Percentiles rank a stretch among this genome's conserved stretches.
phyloP scores from a whole-genome alignment of 2,888 invertebrate species.

The Papilio protenor region DNA sequence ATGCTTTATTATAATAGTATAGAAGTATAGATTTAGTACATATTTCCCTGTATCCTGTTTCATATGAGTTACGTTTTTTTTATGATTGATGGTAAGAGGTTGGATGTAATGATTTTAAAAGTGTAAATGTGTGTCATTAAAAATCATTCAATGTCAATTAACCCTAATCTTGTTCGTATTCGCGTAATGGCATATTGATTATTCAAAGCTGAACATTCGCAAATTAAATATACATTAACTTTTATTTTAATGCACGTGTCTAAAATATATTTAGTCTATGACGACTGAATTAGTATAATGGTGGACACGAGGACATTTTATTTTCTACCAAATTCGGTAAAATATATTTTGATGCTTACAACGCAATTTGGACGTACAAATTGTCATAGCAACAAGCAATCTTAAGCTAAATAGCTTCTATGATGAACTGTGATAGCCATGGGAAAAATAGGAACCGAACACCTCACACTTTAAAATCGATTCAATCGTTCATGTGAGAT shows the following conservation, averaged over 20 bases:
- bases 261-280: neutral
- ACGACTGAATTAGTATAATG: neutral
- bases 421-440: too few species aligned
- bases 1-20: too few species aligned
- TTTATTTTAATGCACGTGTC: conserved; percentile 11
- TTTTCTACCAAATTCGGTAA: neutral
- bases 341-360: neutral
- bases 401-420: too few species aligned
- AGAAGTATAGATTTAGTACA: too few species aligned
- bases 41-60: neutral
- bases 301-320: neutral
- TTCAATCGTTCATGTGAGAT: too few species aligned
- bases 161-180: conserved; percentile 7
- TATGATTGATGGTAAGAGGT: neutral
- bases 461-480: too few species aligned
- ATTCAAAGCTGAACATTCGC: neutral
- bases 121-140: neutral
- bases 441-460: conserved; percentile 43
- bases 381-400: too few species aligned
- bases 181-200: conserved; percentile 16
- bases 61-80: neutral
- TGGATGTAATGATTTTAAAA: neutral
- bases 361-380: too few species aligned
- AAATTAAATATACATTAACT: conserved; percentile 18
- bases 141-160: conserved; percentile 6